A percentile compares a stretch with the other conserved stretches of the same genome.
Evolutionary conservation across 2,888 invertebrate genomes (phyloP).

Genomic region (Eumacrocentrus americanus): DNA sequence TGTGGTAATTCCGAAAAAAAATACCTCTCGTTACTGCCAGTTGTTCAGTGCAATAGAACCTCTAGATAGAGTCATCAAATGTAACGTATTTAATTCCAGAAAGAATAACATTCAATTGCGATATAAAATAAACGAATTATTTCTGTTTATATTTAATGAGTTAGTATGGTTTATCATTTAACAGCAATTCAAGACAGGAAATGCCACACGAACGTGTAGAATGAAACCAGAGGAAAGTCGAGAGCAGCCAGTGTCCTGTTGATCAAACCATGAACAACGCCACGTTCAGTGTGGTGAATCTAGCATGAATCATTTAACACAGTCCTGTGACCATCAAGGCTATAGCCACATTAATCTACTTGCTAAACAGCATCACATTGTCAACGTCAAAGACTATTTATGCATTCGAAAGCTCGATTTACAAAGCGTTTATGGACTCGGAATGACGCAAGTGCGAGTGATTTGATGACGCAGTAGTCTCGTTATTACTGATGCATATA

Average conservation of each 20-base stretch:
- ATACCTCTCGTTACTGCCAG: background rate
- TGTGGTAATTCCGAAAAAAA: conserved; percentile 1
- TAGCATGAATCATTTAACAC: conserved; percentile 1
- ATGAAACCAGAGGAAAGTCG: background rate
- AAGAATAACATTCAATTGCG: background rate
- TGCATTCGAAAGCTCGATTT: background rate
- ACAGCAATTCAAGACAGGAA: too few relatives aligned
- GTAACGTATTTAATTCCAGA: too few relatives aligned
- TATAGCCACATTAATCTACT: too few relatives aligned
- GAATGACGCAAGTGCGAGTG: background rate
- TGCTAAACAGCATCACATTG: too few relatives aligned
- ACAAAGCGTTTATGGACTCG: background rate
- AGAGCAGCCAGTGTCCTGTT: conserved; percentile 28
- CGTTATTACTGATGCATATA: too few relatives aligned
- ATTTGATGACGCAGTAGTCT: background rate
- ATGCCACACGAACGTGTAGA: background rate
- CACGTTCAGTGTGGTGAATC: background rate
- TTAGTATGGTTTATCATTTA: too few relatives aligned
- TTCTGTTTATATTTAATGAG: too few relatives aligned
- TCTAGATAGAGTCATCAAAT: background rate
- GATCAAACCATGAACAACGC: conserved; percentile 29
- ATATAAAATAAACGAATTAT: too few relatives aligned
- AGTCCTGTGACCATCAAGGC: too few relatives aligned
- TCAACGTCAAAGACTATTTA: too few relatives aligned
- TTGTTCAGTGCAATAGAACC: background rate